phyloP scores from a whole-genome alignment of 2,113 vertebrate genomes.

The Scatophagus argus region DNA sequence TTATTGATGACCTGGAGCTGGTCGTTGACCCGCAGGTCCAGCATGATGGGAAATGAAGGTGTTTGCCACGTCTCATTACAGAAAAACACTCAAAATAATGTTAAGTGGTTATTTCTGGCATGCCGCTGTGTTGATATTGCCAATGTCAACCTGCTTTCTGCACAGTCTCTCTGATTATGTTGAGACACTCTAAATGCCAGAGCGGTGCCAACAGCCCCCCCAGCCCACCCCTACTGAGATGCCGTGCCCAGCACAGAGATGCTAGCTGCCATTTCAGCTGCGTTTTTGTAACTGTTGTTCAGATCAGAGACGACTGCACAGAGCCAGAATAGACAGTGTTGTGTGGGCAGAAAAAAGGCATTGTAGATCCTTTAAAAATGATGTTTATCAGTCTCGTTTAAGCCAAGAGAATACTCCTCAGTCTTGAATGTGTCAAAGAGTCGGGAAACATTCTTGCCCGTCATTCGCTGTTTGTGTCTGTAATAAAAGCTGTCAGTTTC shows the following conservation, averaged over 20 bases:
- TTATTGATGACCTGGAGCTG: constrained; percentile 14
- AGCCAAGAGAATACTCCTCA: constrained; percentile 12
- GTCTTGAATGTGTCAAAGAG: not conserved
- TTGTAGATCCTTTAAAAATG: constrained; percentile 12
- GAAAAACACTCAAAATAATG: constrained; percentile 6
- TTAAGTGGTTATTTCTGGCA: constrained; percentile 37
- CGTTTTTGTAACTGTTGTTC: constrained; percentile 9
- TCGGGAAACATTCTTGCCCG: not conserved
- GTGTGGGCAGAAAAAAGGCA: constrained; percentile 24
- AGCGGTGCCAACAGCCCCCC: not conserved
- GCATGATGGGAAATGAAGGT: not conserved
- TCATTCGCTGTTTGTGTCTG: constrained; percentile 23
- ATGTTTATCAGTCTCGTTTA: constrained; percentile 12
- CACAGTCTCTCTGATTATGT: constrained; percentile 41
- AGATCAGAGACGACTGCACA: constrained; percentile 9
- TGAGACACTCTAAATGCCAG: constrained; percentile 25
- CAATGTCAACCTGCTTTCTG: constrained; percentile 30
- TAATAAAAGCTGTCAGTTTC: constrained; percentile 44
- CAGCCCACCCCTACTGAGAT: constrained; percentile 18
- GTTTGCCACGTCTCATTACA: constrained; percentile 12
- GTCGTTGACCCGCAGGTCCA: constrained; percentile 15
- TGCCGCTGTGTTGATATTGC: not conserved
- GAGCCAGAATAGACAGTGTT: not conserved
- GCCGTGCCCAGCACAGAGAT: constrained; percentile 2
- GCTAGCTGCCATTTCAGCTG: constrained; percentile 28